Evolutionary conservation across 2,113 vertebrate genomes (phyloP).

Genomic region (Columba janthina): DNA sequence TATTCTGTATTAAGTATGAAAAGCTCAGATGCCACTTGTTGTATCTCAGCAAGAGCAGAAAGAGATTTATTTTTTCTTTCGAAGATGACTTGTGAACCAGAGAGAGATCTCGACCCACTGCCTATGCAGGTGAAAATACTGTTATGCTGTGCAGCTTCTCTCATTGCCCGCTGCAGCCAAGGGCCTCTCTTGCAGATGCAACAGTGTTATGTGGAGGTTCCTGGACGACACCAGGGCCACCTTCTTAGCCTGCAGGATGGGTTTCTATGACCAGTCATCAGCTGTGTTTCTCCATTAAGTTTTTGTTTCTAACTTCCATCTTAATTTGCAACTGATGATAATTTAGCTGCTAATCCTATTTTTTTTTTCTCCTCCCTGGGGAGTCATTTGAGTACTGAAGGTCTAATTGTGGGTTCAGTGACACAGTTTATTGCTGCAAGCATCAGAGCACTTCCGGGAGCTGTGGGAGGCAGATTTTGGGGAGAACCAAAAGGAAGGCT

Average conservation of each 20-base stretch:
- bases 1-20: not conserved
- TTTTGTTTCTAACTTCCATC: not conserved
- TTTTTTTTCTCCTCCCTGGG: not conserved
- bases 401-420: not conserved
- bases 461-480: not conserved
- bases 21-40: not conserved
- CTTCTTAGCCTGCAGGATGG: not conserved
- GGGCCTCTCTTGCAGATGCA: too few relatives aligned
- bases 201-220: not conserved
- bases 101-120: not conserved
- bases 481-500: not conserved
- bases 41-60: not conserved
- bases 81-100: not conserved
- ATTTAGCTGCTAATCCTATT: not conserved
- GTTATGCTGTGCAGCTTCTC: not conserved
- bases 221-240: rapidly evolving
- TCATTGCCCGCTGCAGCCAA: not conserved
- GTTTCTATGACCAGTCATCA: not conserved
- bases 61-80: not conserved
- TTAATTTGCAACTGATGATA: rapidly evolving
- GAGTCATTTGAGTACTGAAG: not conserved
- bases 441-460: not conserved
- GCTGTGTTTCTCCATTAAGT: not conserved
- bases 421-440: not conserved
- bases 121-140: not conserved